These are phyloP conservation scores for Cavia aperea DNA, from an alignment of 2,113 vertebrate species.

Conservation along the genomic window DNA sequence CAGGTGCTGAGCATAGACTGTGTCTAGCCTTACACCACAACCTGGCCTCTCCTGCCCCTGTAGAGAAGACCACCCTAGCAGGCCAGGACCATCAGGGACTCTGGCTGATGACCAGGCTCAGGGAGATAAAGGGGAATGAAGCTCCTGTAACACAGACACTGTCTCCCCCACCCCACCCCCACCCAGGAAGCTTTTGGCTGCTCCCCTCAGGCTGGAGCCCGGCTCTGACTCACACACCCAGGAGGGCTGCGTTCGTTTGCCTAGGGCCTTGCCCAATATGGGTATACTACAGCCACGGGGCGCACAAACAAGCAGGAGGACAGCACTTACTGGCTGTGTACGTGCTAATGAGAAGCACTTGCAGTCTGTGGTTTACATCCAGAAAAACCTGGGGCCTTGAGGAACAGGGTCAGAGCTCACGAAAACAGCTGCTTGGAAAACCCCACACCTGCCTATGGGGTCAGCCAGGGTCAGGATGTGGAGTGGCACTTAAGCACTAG, in stretches of 20 bases:
- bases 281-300: constrained; percentile 33
- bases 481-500: not conserved
- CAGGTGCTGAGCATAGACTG: not conserved
- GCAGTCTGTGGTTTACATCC: constrained; percentile 63
- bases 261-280: not conserved
- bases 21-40: not conserved
- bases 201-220: not conserved
- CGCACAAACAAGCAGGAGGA: constrained; percentile 67
- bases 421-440: constrained; percentile 62
- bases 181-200: not conserved
- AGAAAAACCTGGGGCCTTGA: constrained; percentile 56
- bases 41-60: not conserved
- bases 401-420: constrained; percentile 37
- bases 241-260: not conserved
- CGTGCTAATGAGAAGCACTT: constrained; percentile 70
- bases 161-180: not conserved
- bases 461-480: not conserved
- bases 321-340: constrained; percentile 59
- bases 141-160: not conserved
- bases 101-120: not conserved
- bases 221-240: not conserved
- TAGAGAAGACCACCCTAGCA: not conserved
- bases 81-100: not conserved
- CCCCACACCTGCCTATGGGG: constrained; percentile 53
- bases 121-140: not conserved